These are phyloP conservation scores for Macrochelys suwanniensis DNA, from an alignment of 2,797 vertebrate species.

Conservation along the genomic window DNA sequence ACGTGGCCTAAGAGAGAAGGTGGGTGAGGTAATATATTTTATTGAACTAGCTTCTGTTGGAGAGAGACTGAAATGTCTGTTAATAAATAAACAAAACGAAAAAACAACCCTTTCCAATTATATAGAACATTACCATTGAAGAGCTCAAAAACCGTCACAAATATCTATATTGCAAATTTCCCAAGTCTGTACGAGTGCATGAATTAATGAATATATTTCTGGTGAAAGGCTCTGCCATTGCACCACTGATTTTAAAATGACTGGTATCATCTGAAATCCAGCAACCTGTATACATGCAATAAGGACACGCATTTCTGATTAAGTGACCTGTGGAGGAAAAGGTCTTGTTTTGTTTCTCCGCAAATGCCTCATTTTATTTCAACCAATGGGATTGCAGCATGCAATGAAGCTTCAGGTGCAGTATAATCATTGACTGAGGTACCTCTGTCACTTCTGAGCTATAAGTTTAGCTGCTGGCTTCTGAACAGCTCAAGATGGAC, in stretches of 20 bases:
- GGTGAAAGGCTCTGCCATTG: slow-evolving; percentile 9
- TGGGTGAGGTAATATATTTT: background rate
- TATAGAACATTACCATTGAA: background rate
- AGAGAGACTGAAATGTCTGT: background rate
- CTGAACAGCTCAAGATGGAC: background rate
- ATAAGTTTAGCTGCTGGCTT: background rate
- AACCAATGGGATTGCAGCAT: background rate
- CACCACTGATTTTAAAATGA: slow-evolving; percentile 3
- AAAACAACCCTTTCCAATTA: background rate
- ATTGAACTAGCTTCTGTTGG: background rate
- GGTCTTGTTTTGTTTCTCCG: background rate
- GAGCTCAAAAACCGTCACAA: slow-evolving; percentile 9
- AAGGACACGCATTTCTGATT: background rate
- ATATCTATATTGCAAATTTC: slow-evolving; percentile 22
- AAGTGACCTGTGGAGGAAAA: background rate
- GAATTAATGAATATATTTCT: slow-evolving; percentile 37
- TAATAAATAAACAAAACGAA: background rate
- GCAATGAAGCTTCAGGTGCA: background rate
- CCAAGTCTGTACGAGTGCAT: background rate
- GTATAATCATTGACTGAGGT: background rate
- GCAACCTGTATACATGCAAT: background rate
- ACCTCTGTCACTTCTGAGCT: background rate
- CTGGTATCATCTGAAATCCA: background rate
- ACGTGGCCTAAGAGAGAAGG: background rate
- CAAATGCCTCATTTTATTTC: background rate